Conservation (phyloP, 2,888 invertebrate species). For the Heterodera filipjevi region DNA sequence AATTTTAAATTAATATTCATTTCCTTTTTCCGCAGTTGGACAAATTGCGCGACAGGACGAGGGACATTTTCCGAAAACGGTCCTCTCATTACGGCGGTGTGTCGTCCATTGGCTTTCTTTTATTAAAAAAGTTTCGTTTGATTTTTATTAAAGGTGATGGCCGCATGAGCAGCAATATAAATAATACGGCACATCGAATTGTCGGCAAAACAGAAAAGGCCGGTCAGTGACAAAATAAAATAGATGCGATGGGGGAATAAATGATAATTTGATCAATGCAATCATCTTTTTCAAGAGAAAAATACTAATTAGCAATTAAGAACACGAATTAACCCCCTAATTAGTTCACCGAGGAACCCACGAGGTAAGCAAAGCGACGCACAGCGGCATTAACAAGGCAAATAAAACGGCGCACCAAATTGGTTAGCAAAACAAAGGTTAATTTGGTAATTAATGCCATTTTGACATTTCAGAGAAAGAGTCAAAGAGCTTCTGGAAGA, state of each 20-base stretch:
- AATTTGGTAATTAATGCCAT: neutral
- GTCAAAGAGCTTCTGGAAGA: neutral
- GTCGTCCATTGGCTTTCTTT: neutral
- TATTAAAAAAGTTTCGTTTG: neutral
- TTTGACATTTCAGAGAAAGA: neutral
- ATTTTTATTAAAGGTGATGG: no score
- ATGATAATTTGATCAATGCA: no score
- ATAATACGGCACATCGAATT: neutral
- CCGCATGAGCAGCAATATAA: neutral
- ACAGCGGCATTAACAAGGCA: neutral
- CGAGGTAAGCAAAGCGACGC: neutral
- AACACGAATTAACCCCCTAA: no score
- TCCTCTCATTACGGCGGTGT: neutral
- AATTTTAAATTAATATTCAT: neutral
- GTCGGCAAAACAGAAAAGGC: neutral
- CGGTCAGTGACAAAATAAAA: neutral
- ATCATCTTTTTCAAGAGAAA: no score
- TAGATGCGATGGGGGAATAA: no score
- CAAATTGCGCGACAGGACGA: neutral
- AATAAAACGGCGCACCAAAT: constrained; percentile 1
- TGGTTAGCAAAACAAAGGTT: neutral
- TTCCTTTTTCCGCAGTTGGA: neutral
- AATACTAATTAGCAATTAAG: no score
- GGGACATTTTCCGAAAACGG: neutral
- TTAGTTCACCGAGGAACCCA: neutral